Conservation (phyloP, 2,113 vertebrate genomes). For the Manacus vitellinus region DNA sequence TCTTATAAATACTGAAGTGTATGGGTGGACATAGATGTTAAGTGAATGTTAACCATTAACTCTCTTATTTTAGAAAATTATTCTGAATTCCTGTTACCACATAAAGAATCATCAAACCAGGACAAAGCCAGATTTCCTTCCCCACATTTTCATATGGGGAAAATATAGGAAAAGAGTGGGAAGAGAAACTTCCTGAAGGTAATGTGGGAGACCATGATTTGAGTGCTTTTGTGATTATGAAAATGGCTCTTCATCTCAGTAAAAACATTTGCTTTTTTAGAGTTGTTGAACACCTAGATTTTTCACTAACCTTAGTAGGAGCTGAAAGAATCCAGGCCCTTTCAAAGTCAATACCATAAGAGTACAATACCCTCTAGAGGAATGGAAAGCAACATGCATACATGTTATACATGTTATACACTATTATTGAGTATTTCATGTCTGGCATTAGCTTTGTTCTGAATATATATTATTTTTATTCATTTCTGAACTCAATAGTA, state of each 20-base stretch:
- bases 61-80: not conserved
- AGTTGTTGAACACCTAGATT: not conserved
- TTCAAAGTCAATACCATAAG: not conserved
- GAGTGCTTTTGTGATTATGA: not conserved
- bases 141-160: not conserved
- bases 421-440: not conserved
- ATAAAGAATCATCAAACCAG: not conserved
- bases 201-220: fast-evolving
- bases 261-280: not conserved
- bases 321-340: not conserved
- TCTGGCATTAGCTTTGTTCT: not conserved
- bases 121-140: not conserved
- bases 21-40: not conserved
- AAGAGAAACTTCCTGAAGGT: not conserved
- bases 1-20: not conserved
- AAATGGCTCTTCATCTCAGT: not conserved
- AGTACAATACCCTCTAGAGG: constrained; percentile 50
- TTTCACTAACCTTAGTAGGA: not conserved
- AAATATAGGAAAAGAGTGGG: not conserved
- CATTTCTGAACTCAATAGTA: not conserved
- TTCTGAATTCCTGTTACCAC: not conserved
- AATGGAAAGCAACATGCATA: constrained; percentile 27
- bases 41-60: not conserved
- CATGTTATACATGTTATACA: not conserved
- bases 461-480: not conserved